Evolutionary conservation across 2,888 invertebrate species (phyloP), one percentile per base, ranked within the genome.

Genomic region (Patella caerulea): DNA sequence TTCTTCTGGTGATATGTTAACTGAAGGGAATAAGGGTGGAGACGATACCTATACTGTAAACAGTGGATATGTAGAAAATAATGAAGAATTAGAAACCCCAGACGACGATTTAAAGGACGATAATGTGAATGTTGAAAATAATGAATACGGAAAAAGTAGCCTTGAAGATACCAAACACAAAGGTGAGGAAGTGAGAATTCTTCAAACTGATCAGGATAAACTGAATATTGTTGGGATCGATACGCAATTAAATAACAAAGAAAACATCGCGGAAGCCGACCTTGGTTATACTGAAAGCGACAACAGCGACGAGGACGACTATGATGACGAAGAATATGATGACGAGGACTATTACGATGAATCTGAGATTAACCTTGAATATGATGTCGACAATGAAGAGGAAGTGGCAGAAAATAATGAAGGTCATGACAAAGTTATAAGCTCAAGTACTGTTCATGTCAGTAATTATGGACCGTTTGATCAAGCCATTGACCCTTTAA

Each of bases 111-210:
- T 29, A 45, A 56, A 53, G 19, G 3, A 17, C 24, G 53, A 54
- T 65, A 54, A 75, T 15, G 55, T 15, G 29, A 56, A 65, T 15
- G 11, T n/a, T 65, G 15, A 5, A 24, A 54, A 59, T 52, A 45
- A 53, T 29, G 59, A 54, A 52, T 59, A 15, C 1, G 29, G 71
- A 19, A 56, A 56, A 56, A 65, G 71, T 71, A 56, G 55, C 70
- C 34, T 70, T 29, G 75, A 73, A 53, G 45, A 72, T n/a, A 74
- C 52, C 29, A 73, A 72, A 53, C 72, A 77, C 54, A 70, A 34
- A 19, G 17, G n/a, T 19, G 19, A 14, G 15, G 17, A 19, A 2
- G 34, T 24, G 72, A 72, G 17, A 7, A 29, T n/a, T 17, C 29
- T 45, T 17, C 34, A 11, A n/a, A 59, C 2, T 17, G 11, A 59